These are phyloP conservation scores for Trematocara unimaculatum DNA, from an alignment of 2,113 vertebrate species.

Conservation along the genomic window DNA sequence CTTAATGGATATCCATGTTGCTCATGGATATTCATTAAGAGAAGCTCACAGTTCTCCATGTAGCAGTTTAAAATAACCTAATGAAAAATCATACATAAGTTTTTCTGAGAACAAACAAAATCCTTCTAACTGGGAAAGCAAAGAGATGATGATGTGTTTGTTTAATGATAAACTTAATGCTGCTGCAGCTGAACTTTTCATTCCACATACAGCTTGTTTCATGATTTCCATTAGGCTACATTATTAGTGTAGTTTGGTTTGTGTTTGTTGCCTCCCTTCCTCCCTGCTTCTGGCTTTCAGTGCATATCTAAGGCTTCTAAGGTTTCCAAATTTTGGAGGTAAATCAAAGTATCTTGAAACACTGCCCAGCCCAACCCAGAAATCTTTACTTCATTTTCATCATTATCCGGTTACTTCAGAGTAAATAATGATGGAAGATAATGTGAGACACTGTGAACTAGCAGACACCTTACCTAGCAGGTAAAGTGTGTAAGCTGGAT, in stretches of 20 bases:
- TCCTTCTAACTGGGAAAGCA: not conserved
- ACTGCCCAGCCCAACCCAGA: not conserved
- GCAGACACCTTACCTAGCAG: not conserved
- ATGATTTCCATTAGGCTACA: not conserved
- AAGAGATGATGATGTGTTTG: not conserved
- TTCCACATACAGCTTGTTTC: not conserved
- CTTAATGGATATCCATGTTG: not conserved
- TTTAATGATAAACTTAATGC: not conserved
- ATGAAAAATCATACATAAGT: accelerated
- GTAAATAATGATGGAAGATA: not conserved
- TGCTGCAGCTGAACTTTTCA: not conserved
- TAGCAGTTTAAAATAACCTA: not conserved
- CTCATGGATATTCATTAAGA: too few species aligned
- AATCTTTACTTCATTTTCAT: not conserved
- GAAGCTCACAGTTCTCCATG: not conserved
- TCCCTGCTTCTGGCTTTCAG: not conserved
- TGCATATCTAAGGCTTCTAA: not conserved
- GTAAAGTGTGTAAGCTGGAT: not conserved
- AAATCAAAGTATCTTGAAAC: not conserved
- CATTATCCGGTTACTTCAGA: not conserved
- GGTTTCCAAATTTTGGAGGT: not conserved
- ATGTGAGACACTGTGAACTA: not conserved
- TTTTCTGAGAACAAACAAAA: not conserved
- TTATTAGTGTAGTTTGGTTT: not conserved
- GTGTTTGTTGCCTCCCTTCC: not conserved